Percentiles rank a stretch among this genome's conserved stretches.
These are phyloP conservation scores for Xenopus borealis DNA, from an alignment of 2,113 vertebrate genomes.

Conservation along the genomic window DNA sequence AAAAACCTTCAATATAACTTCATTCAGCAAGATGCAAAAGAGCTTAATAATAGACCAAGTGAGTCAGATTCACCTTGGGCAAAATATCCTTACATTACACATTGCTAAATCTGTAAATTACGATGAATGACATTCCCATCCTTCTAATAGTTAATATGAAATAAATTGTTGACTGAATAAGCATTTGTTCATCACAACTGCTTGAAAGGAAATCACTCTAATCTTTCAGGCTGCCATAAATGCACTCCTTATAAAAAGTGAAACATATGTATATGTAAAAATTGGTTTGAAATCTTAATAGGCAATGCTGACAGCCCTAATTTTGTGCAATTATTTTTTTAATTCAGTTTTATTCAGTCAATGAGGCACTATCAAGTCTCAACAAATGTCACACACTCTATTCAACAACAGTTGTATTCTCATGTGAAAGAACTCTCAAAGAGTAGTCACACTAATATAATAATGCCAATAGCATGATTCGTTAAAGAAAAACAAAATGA, in stretches of 20 bases:
- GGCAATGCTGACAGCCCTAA: conserved; percentile 21
- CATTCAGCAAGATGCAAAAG: conserved; percentile 14
- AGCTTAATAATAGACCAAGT: background rate
- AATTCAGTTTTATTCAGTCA: conserved; percentile 20
- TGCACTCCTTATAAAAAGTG: background rate
- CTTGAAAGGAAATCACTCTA: conserved; percentile 28
- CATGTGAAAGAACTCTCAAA: too few species aligned
- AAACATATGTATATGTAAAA: background rate
- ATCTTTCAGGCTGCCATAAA: conserved; percentile 20
- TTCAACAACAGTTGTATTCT: too few species aligned
- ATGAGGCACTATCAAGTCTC: background rate
- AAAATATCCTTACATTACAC: conserved; percentile 27
- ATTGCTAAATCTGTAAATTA: conserved; percentile 30
- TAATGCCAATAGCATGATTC: too few species aligned
- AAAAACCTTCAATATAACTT: conserved; percentile 2
- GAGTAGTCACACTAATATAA: too few species aligned
- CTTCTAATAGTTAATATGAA: conserved; percentile 25
- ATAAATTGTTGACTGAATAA: conserved; percentile 31
- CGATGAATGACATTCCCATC: conserved; percentile 14
- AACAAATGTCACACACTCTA: background rate
- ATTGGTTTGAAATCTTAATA: conserved; percentile 26
- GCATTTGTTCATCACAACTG: conserved; percentile 17
- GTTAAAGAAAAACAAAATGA: too few species aligned
- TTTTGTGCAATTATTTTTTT: background rate
- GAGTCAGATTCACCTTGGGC: conserved; percentile 24